A percentile compares a stretch with the other conserved stretches of the same genome.
Evolutionary conservation across 2,888 invertebrate genomes (phyloP).

Genomic region (Athalia cordata): DNA sequence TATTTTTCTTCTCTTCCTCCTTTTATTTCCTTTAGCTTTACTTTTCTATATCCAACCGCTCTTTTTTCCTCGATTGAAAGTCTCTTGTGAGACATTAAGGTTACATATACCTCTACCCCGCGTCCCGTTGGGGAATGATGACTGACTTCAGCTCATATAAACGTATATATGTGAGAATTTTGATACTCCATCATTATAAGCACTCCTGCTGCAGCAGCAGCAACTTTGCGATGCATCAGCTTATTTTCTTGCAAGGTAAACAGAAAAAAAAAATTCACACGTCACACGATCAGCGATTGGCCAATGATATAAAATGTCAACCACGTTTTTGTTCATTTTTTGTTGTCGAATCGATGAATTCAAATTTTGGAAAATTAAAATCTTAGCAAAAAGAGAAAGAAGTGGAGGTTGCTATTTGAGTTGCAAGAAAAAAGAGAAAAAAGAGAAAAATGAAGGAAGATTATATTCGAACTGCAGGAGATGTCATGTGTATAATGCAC

Average conservation of each 20-base stretch:
- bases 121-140: slow-evolving; percentile 28
- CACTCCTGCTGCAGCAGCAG: not conserved
- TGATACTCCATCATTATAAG: not conserved
- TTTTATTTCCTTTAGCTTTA: not conserved
- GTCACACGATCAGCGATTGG: no score
- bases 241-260: not conserved
- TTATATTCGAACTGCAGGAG: not conserved
- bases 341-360: no score
- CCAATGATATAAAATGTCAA: not conserved
- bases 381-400: not conserved
- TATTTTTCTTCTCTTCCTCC: not conserved
- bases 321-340: not conserved
- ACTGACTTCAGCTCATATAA: not conserved
- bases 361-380: not conserved
- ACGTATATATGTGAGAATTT: not conserved
- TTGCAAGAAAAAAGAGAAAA: not conserved
- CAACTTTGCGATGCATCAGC: not conserved
- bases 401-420: not conserved
- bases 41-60: not conserved
- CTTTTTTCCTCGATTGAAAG: not conserved
- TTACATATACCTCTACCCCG: not conserved
- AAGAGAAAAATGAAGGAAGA: no score
- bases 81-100: not conserved
- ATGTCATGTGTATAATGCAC: not conserved
- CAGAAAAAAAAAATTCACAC: not conserved